These are phyloP conservation scores for Neodiprion fabricii DNA, from an alignment of 1,140 invertebrate genomes.

Conservation along the genomic window DNA sequence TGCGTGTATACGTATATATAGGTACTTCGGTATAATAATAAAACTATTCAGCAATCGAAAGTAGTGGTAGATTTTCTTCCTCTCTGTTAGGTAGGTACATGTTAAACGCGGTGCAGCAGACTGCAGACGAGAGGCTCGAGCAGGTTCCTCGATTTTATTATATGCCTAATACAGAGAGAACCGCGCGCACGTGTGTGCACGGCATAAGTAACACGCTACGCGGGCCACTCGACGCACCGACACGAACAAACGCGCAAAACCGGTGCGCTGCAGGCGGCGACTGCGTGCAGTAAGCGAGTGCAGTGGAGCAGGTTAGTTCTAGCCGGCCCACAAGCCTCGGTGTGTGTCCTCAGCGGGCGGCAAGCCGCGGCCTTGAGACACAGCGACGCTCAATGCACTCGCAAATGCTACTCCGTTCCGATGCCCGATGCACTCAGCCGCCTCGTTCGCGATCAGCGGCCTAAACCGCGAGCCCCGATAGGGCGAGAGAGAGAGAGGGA, in stretches of 20 bases:
- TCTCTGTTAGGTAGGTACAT: too few species aligned
- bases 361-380: conserved; percentile 51
- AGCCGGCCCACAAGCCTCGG: conserved; percentile 9
- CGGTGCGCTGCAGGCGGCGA: not conserved
- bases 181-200: too few species aligned
- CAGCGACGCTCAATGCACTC: conserved; percentile 52
- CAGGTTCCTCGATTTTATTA: too few species aligned
- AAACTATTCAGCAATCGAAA: too few species aligned
- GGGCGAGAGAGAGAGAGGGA: not conserved
- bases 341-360: conserved; percentile 49
- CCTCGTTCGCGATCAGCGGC: conserved; percentile 15
- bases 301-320: conserved; percentile 11
- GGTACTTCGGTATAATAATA: too few species aligned
- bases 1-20: too few species aligned
- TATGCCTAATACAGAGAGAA: too few species aligned
- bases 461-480: not conserved
- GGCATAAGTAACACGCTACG: too few species aligned
- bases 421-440: conserved; percentile 18
- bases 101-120: too few species aligned
- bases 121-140: too few species aligned
- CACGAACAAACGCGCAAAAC: not conserved
- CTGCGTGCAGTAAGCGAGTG: not conserved
- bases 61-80: too few species aligned
- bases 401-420: conserved; percentile 27
- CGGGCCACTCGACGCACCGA: too few species aligned